Base-by-base conservation (phyloP, 2,113 vertebrate genomes). In the Oryzias melastigma region DNA sequence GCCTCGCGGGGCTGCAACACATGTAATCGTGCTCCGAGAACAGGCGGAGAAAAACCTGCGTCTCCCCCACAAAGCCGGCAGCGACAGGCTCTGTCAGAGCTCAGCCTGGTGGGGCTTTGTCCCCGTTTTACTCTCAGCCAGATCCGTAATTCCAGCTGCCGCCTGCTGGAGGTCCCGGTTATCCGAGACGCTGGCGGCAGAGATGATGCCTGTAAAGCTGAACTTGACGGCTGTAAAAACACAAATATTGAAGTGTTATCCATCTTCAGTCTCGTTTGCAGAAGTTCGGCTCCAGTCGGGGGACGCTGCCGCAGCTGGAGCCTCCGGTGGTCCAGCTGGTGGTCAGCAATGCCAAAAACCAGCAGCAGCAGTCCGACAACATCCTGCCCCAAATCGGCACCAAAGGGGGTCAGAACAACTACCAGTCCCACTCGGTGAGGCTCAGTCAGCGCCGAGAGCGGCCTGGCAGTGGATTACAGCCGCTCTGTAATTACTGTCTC, bases 271-370 rank as follows among this genome's bases (percentile, higher is more conserved):
- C 27, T 75, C 51, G 51, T 63, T 82, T 85, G 0, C 71, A 98
- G 96, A 95, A 85, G 74, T 73, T 88, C 69, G 87, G 75, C 29
- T 74, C 81, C 43, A 82, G 76, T 52, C 74, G 90, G 40, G 87
- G 89, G 48, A 90, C 91, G 14, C 73, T 94, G 75, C 92, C 94
- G 58, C 92, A 91, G 61, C 87, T 94, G 63, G 93, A 95, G 48
- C 81, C 90, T 40, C 92, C 91, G 0, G 86, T 86, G 61, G 94
- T 91, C 82, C 91, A 93, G 69, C 89, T 89, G 74, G 78, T 93
- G 78, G 82, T 92, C 80, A 91, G 82, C 55, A 58, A 90, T 75
- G 77, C 92, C 76, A 94, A 92, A 69, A 82, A 82, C 68, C 87
- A 84, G n/a, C 54, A 68, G 18, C 89, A 87, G 52, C 87, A 90